Evolutionary conservation across 2,797 vertebrate species (phyloP), one percentile per base, ranked within the genome.

Genomic region (Toxotes lorentzi): DNA sequence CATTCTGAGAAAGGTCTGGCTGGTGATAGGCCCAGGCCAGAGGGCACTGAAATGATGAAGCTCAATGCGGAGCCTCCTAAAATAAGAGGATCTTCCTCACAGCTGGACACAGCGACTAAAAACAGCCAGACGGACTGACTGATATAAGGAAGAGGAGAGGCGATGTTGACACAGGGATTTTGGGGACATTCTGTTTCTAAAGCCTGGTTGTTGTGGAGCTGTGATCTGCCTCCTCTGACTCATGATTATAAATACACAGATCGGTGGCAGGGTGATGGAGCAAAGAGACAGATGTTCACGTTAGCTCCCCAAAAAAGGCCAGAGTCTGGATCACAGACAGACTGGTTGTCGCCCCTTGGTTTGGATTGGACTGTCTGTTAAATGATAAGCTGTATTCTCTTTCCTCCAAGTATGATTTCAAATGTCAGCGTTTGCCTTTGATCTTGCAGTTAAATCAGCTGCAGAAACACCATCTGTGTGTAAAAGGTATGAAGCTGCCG

Each of bases 71-170:
- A 88, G 83, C 82, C 78, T 81, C 74, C 70, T 48, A 78, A 86
- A 90, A 88, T 78, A 88, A 90, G 73, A 79, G 76, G 77, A 77
- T 88, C 24, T 74, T 75, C 70, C 62, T 87, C 88, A 66, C 87
- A 79, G 86, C 73, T 65, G 51, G 81, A 86, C 63, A 27, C 47
- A 0, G 0, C 1, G 74, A 83, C 86, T 89, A 86, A 89, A 90
- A 86, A 81, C 81, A 88, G 85, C 65, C 75, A 27, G 72, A 48
- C 58, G 1, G 62, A 45, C 2, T 12, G 71, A 74, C 34, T 14
- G 79, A 76, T 58, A 7, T 4, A 7, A 71, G 5, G 79, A 71
- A 27, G 80, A 70, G 61, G 77, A 63, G 21, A 32, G 45, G 68
- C 35, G 0, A 70, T 89, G 92, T 86, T 79, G 86, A 88, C 81